Evolutionary conservation across 2,888 invertebrate genomes (phyloP), one percentile per base, ranked within the genome.

Genomic region (Blomia tropicalis): DNA sequence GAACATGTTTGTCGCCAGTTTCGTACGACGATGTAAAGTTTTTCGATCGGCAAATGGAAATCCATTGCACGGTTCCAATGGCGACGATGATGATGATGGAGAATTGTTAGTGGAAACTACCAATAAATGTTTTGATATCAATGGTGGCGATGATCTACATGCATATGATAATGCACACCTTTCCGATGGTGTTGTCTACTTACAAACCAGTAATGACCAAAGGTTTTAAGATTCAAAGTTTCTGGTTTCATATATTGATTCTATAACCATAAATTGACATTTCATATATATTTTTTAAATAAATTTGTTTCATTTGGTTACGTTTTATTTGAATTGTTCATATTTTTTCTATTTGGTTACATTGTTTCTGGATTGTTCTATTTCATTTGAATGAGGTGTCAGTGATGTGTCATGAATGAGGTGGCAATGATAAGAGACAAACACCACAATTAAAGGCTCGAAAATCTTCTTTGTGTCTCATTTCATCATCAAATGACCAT

Each of bases 131-230:
- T 7, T 7, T 14, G 22, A 7, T 27, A 11, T 25, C 7, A 22
- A 22, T 25, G 7, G 14, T 22, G n/a, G n/a, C 22, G 7, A 7
- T 7, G 51, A 47, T 19, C 36, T 36, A 36, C 51, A 14, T 19
- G 51, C 51, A 7, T 47, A 47, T 27, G 51, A 47, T n/a, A 47
- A 47, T 27, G 51, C 51, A 25, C 51, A 47, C 27, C 7, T 47
- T 7, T 11, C 23, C 27, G 51, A 47, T 11, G 51, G 51, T 11
- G 22, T 47, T 7, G 51, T 47, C 23, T 47, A 47, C 51, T n/a
- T 47, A n/a, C 51, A 47, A 14, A 17, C 41, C 14, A n/a, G 14
- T 17, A 41, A 41, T 41, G 41, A 41, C n/a, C n/a, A n/a, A 41
- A 41, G n/a, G 41, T 41, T 17, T 41, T 41, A n/a, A 41, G 41